A percentile compares a stretch with the other conserved stretches of the same genome.
Evolutionary conservation across 2,888 invertebrate genomes (phyloP).

Genomic region (Limnephilus rhombicus): DNA sequence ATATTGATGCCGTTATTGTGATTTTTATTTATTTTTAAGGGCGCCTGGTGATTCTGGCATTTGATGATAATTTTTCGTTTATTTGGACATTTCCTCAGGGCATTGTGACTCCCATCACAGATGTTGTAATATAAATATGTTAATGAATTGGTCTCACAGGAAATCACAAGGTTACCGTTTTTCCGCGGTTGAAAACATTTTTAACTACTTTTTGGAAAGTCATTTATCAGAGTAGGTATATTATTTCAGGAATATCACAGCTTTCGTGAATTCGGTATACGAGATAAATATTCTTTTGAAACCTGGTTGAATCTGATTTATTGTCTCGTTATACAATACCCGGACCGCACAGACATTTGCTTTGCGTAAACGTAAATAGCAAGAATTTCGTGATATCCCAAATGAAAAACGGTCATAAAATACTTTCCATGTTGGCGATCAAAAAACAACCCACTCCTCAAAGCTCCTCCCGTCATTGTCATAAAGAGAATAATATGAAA

Average conservation of each 20-base stretch:
- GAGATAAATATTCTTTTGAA: slow-evolving; percentile 34
- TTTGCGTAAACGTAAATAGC: slow-evolving; percentile 27
- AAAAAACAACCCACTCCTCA: slow-evolving; percentile 40
- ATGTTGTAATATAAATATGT: slow-evolving; percentile 12
- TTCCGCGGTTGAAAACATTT: too few species aligned
- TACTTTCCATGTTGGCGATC: slow-evolving; percentile 25
- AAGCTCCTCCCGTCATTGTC: slow-evolving; percentile 44
- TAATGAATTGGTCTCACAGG: background rate
- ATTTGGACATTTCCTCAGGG: background rate
- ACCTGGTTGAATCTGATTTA: slow-evolving; percentile 19
- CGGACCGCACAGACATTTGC: slow-evolving; percentile 9
- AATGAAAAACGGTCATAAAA: slow-evolving; percentile 46
- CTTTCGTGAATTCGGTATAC: background rate
- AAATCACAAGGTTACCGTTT: background rate
- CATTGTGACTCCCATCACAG: background rate
- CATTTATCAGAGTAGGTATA: background rate
- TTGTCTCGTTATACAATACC: slow-evolving; percentile 9
- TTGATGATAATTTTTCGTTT: background rate
- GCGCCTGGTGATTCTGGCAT: slow-evolving; percentile 12
- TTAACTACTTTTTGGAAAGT: too few species aligned
- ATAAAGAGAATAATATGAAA: slow-evolving; percentile 42
- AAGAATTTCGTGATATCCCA: slow-evolving; percentile 24
- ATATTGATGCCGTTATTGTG: slow-evolving; percentile 21
- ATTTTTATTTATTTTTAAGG: slow-evolving; percentile 37
- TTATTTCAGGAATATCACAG: background rate